phyloP scores from a whole-genome alignment of 2,888 invertebrate species.

The Carabus problematicus region DNA sequence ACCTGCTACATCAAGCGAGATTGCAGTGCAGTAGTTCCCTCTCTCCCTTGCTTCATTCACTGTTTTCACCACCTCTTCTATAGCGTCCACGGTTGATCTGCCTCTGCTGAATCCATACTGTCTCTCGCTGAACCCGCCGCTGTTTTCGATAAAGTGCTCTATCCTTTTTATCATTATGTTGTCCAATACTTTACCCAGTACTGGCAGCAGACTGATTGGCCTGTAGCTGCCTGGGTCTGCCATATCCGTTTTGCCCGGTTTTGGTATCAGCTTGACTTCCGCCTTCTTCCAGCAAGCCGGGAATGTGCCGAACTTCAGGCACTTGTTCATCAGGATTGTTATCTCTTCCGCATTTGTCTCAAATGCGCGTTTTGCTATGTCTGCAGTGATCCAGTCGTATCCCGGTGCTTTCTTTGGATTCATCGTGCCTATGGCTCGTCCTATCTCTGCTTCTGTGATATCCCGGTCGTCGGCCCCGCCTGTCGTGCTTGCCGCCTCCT shows the following conservation, averaged over 20 bases:
- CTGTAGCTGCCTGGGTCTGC: constrained; percentile 36
- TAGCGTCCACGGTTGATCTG: constrained; percentile 26
- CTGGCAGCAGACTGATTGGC: constrained; percentile 36
- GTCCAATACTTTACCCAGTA: constrained; percentile 36
- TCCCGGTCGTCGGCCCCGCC: background rate
- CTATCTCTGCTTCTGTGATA: constrained; percentile 14
- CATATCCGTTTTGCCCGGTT: constrained; percentile 45
- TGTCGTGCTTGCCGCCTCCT: background rate
- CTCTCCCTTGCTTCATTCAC: constrained; percentile 15
- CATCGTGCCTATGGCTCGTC: constrained; percentile 17
- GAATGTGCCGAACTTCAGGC: constrained; percentile 21
- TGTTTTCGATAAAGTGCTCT: constrained; percentile 1
- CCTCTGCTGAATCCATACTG: constrained; percentile 36
- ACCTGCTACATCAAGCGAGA: constrained; percentile 44
- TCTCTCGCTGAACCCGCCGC: background rate
- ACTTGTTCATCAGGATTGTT: constrained; percentile 17
- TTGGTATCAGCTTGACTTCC: constrained; percentile 47
- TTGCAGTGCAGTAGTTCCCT: constrained; percentile 37
- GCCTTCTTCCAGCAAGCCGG: constrained; percentile 47
- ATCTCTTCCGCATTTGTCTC: constrained; percentile 7
- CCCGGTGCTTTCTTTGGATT: constrained; percentile 34
- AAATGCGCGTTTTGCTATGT: constrained; percentile 22
- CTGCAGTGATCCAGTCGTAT: constrained; percentile 27
- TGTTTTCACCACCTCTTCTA: constrained; percentile 5
- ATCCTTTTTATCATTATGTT: constrained; percentile 18